These are phyloP conservation scores for Mellilla xanthometata DNA, from an alignment of 2,888 invertebrate genomes.

Conservation along the genomic window DNA sequence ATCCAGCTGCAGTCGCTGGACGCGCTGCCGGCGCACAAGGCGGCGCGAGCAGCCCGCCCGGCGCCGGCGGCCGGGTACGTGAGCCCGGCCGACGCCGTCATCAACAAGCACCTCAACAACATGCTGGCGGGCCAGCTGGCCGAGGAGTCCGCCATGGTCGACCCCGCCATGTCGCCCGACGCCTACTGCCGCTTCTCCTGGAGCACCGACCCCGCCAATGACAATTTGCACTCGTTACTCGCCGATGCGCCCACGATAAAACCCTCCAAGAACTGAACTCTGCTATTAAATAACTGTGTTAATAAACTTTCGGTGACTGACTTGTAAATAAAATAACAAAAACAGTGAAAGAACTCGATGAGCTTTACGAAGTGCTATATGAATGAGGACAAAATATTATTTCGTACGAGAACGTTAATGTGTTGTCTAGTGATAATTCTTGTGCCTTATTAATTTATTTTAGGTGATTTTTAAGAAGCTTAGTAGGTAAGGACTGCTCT, in stretches of 20 bases:
- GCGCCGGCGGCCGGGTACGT: slow-evolving; percentile 64
- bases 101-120: slow-evolving; percentile 72
- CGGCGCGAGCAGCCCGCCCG: slow-evolving; percentile 53
- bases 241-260: slow-evolving; percentile 61
- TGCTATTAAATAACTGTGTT: slow-evolving; percentile 49
- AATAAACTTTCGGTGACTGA: slow-evolving; percentile 60
- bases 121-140: slow-evolving; percentile 58
- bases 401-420: slow-evolving; percentile 63
- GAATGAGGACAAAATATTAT: slow-evolving; percentile 61
- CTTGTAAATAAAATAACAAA: slow-evolving; percentile 51
- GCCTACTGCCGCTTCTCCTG: slow-evolving; percentile 79
- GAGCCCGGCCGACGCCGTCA: slow-evolving; percentile 67
- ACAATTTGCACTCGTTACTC: slow-evolving; percentile 70
- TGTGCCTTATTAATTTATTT: slow-evolving; percentile 83
- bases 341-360: slow-evolving; percentile 54
- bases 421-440: slow-evolving; percentile 79
- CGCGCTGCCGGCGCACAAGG: slow-evolving; percentile 64
- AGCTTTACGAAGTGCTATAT: slow-evolving; percentile 65
- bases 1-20: slow-evolving; percentile 73
- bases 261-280: slow-evolving; percentile 62
- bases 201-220: slow-evolving; percentile 74
- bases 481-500: slow-evolving; percentile 66
- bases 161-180: slow-evolving; percentile 76
- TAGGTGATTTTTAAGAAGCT: slow-evolving; percentile 70
- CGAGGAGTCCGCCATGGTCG: slow-evolving; percentile 69